A percentile compares a stretch with the other conserved stretches of the same genome.
These are phyloP conservation scores for Nycteola revayana DNA, from an alignment of 2,888 invertebrate genomes.

Conservation along the genomic window DNA sequence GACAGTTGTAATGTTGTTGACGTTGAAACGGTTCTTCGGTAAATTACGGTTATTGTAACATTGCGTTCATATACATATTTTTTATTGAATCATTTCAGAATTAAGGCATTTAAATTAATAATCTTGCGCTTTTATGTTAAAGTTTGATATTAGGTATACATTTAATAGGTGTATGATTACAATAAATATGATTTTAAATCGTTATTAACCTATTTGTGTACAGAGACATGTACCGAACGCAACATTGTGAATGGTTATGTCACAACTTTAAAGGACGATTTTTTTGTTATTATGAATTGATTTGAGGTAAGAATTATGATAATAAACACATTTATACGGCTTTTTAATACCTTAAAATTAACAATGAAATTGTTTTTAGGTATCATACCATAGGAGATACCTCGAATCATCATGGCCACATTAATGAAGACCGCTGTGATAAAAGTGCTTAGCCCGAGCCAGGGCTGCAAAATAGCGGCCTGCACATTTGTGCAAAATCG, in stretches of 20 bases:
- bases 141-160: too few species aligned
- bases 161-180: too few species aligned
- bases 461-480: conserved; percentile 65
- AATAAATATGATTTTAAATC: too few species aligned
- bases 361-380: conserved; percentile 30
- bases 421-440: conserved; percentile 60
- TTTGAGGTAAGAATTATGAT: conserved; percentile 50
- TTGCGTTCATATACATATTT: too few species aligned
- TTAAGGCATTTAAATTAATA: too few species aligned
- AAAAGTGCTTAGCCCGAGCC: conserved; percentile 55
- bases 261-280: conserved; percentile 46
- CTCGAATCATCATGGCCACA: conserved; percentile 58
- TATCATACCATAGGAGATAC: conserved; percentile 35
- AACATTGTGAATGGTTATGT: conserved; percentile 56
- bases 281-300: conserved; percentile 58
- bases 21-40: background rate
- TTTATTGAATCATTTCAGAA: too few species aligned
- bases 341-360: conserved; percentile 1
- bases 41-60: background rate
- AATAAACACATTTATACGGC: background rate
- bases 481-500: conserved; percentile 64
- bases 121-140: too few species aligned
- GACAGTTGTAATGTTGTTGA: background rate
- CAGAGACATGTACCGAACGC: too few species aligned
- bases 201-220: too few species aligned